These are phyloP conservation scores for Rutpela maculata DNA, from an alignment of 2,888 invertebrate species.

Conservation along the genomic window DNA sequence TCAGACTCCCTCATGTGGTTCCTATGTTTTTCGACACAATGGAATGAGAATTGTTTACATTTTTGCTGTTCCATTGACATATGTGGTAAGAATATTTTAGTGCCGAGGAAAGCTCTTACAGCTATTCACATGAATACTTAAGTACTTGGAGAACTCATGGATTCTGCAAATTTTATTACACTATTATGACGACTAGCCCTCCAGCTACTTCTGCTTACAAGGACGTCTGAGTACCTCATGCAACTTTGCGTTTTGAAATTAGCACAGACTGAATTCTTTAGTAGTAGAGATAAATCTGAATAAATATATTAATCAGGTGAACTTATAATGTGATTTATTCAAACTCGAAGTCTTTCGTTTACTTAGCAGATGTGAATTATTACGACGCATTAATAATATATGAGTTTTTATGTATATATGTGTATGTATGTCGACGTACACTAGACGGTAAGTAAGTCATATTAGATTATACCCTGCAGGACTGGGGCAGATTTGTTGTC, in stretches of 20 bases:
- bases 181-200: conserved; percentile 8
- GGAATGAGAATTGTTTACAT: conserved; percentile 13
- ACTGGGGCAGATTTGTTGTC: no score
- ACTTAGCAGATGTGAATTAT: no score
- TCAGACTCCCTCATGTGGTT: background rate
- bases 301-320: background rate
- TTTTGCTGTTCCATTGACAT: conserved; percentile 12
- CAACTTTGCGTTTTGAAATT: background rate
- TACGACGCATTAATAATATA: no score
- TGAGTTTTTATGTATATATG: no score
- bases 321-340: no score
- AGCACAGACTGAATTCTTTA: background rate
- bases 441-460: no score
- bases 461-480: no score
- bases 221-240: background rate
- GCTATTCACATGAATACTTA: conserved; percentile 11
- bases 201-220: background rate
- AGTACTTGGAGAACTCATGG: background rate
- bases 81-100: conserved; percentile 17
- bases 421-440: no score
- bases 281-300: background rate
- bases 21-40: conserved; percentile 14
- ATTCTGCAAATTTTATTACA: conserved; percentile 1
- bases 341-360: no score
- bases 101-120: conserved; percentile 1